phyloP scores from a whole-genome alignment of 2,113 vertebrate genomes.

The Mugil cephalus region DNA sequence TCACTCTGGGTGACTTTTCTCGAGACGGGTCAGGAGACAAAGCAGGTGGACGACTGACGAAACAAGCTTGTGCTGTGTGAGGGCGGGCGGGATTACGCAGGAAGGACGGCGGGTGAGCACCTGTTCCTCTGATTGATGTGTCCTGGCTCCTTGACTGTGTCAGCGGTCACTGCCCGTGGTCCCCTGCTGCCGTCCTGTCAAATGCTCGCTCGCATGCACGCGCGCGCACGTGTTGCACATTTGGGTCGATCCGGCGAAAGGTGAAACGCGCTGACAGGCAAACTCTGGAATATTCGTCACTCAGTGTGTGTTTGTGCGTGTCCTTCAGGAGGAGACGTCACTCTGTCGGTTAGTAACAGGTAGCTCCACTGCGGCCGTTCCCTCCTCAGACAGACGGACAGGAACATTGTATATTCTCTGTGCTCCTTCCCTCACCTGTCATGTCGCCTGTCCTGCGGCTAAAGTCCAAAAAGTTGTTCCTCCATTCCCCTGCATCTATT shows the following conservation, averaged over 20 bases:
- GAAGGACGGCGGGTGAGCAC: slow-evolving; percentile 55
- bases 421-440: slow-evolving; percentile 62
- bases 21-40: slow-evolving; percentile 48
- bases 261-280: slow-evolving; percentile 34
- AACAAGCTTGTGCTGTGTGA: slow-evolving; percentile 40
- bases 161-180: slow-evolving; percentile 46
- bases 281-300: slow-evolving; percentile 10
- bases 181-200: slow-evolving; percentile 45
- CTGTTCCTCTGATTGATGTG: slow-evolving; percentile 78
- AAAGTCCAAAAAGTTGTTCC: slow-evolving; percentile 44
- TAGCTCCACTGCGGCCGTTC: slow-evolving; percentile 31
- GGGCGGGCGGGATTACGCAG: slow-evolving; percentile 45
- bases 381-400: slow-evolving; percentile 38
- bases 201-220: slow-evolving; percentile 12
- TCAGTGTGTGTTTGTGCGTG: slow-evolving; percentile 3
- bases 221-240: not conserved
- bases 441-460: slow-evolving; percentile 54
- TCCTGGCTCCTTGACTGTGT: slow-evolving; percentile 68
- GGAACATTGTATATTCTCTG: slow-evolving; percentile 47
- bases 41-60: slow-evolving; percentile 52
- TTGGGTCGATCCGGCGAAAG: slow-evolving; percentile 29
- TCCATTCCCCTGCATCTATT: slow-evolving; percentile 46
- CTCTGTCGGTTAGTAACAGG: slow-evolving; percentile 50
- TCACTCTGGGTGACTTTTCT: slow-evolving; percentile 37
- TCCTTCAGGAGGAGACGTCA: slow-evolving; percentile 48